These are phyloP conservation scores for Sphenodon punctatus DNA, from an alignment of 2,797 vertebrate genomes.

Conservation along the genomic window DNA sequence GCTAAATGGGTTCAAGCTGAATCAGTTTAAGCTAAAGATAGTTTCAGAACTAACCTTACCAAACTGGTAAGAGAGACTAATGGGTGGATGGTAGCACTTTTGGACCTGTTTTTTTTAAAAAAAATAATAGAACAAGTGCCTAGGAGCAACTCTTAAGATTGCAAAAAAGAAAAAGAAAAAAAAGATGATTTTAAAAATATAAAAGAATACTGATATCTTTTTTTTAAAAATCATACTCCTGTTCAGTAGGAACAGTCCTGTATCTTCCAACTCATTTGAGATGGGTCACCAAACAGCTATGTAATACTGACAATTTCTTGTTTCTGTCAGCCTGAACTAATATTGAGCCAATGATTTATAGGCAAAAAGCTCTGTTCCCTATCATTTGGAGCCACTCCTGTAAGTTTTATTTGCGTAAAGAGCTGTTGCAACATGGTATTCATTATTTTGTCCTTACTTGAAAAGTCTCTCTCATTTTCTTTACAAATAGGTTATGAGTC, in stretches of 20 bases:
- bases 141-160: no score
- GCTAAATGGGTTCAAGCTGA: no score
- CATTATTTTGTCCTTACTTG: neutral
- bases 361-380: neutral
- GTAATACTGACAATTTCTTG: neutral
- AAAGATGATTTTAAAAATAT: no score
- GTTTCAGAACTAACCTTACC: no score
- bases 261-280: neutral
- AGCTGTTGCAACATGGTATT: constrained; percentile 13
- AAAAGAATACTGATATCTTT: no score
- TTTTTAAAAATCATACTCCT: no score
- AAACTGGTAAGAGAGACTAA: no score
- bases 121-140: no score
- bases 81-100: no score
- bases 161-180: no score
- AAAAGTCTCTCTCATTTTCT: neutral
- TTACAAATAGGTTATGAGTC: neutral
- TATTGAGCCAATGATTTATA: constrained; percentile 2
- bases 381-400: constrained; percentile 6
- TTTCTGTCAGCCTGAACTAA: constrained; percentile 1
- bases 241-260: neutral
- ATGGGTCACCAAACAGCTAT: neutral
- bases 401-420: constrained; percentile 23
- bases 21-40: no score
- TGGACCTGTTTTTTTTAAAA: no score